Base-by-base conservation (phyloP, 2,888 invertebrate species). In the Acanthosepion lycidas region DNA sequence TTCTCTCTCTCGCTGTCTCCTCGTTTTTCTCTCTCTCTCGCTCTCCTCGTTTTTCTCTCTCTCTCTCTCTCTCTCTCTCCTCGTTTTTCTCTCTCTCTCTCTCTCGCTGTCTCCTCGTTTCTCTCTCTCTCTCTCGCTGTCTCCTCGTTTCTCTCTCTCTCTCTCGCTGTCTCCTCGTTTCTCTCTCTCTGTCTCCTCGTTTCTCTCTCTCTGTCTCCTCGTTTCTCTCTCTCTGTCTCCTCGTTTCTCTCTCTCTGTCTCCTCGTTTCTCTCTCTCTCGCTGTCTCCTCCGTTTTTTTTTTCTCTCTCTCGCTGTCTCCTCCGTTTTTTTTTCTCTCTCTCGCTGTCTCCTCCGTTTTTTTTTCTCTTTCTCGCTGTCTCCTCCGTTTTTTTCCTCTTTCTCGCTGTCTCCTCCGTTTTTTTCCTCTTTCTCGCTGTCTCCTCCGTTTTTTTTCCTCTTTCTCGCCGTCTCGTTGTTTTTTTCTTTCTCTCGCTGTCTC, bases 341-440 rank as follows among this genome's bases (percentile, higher is more conserved):
- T 64, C 26, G 1, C 26, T 64, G 8, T 64, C 28, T 64, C 26
- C 26, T 26, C 6, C n/a, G n/a, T n/a, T n/a, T n/a, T n/a, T n/a
- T n/a, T n/a, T n/a, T 15, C 0, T n/a, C 9, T 59, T 2, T 23
- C 20, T 59, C 1, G 20, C 20, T 59, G 0, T 59, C 59, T 59
- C 23, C 23, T 20, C 23, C 5, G 1, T 78, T 12, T 23, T 33
- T 9, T 9, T n/a, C n/a, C n/a, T 78, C n/a, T 28, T 15, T 78
- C n/a, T 2, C 2, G 0, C n/a, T n/a, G 0, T 28, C 9, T n/a
- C 12, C n/a, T 12, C 2, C 55, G 5, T 15, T 55, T 5, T 78
- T 9, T 78, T n/a, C 33, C 26, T 28, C 64, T 78, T 6, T 78
- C 6, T 78, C 78, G n/a, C 28, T 78, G 5, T n/a, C n/a, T 78